These are phyloP conservation scores for Philereme vetulata DNA, from an alignment of 2,888 invertebrate species.

Conservation along the genomic window DNA sequence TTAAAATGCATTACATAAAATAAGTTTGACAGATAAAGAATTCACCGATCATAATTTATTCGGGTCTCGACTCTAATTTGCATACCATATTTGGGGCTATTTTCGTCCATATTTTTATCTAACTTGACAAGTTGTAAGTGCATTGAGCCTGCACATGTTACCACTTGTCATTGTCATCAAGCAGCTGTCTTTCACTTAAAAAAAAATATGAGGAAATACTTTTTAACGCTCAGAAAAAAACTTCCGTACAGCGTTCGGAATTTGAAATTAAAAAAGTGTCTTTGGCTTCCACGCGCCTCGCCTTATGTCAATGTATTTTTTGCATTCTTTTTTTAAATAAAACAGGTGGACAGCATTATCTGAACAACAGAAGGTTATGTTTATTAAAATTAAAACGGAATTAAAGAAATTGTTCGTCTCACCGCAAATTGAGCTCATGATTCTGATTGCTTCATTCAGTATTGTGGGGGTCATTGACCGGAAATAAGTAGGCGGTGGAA, in stretches of 20 bases:
- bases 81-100: slow-evolving; percentile 4
- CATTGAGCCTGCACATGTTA: slow-evolving; percentile 10
- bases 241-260: slow-evolving; percentile 21
- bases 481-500: slow-evolving; percentile 25
- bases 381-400: slow-evolving; percentile 70
- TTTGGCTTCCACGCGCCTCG: slow-evolving; percentile 31
- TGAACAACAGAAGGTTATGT: slow-evolving; percentile 35
- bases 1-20: not conserved
- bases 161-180: slow-evolving; percentile 20
- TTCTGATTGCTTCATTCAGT: slow-evolving; percentile 39
- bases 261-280: slow-evolving; percentile 40
- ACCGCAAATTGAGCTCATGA: slow-evolving; percentile 58
- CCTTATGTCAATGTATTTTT: slow-evolving; percentile 5
- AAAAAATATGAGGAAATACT: slow-evolving; percentile 23
- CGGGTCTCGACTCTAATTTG: not conserved
- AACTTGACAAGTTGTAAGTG: slow-evolving; percentile 5
- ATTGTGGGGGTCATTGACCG: slow-evolving; percentile 33
- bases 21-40: slow-evolving; percentile 3
- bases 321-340: slow-evolving; percentile 43
- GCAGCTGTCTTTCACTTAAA: slow-evolving; percentile 29
- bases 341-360: slow-evolving; percentile 57
- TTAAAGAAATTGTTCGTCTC: slow-evolving; percentile 68
- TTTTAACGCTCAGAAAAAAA: slow-evolving; percentile 18
- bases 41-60: not conserved
- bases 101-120: not conserved